Evolutionary conservation across 2,888 invertebrate genomes (phyloP), one percentile per base, ranked within the genome.

Genomic region (Drosophila rellima): DNA sequence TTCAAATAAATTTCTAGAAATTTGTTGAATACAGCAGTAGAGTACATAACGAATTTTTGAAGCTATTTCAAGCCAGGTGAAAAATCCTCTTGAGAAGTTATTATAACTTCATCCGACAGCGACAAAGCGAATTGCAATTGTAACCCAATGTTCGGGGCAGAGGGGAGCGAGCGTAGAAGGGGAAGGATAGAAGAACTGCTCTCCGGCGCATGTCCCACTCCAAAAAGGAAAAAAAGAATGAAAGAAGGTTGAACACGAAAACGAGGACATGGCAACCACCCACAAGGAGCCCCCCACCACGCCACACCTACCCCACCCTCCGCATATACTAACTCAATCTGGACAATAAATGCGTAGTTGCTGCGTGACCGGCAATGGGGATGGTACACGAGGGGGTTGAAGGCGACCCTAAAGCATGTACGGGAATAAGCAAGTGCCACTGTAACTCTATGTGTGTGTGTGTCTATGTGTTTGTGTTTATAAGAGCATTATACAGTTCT

Each of bases 271-370:
- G 15, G 17, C 35, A 55, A 56, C 13, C 55, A 31, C 15, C n/a
- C 31, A 18, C 10, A 48, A 20, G n/a, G 15, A 31, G 23, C 40
- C n/a, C 26, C 39, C 15, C 18, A 7, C 37, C 31, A 23, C 52
- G 15, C 29, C 5, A 29, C 10, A 11, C 15, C 8, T 13, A 1
- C 11, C 33, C 23, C 8, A 7, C 23, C 13, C 23, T 2, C 35
- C 39, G 13, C 20, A 35, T 33, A 33, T n/a, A 29, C 29, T 31
- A 52, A 26, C 17, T 56, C 15, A 56, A 56, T 42, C 50, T 65
- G 75, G 65, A 70, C 56, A 61, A 48, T 18, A 62, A 65, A 62
- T 72, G 67, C 74, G 78, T 72, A 62, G 51, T 23, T 51, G 60
- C 39, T 59, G 57, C 55, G 59, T 65, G 61, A 40, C 29, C 39